These are phyloP conservation scores for Protonemura montana DNA, from an alignment of 2,888 invertebrate genomes.

Conservation along the genomic window DNA sequence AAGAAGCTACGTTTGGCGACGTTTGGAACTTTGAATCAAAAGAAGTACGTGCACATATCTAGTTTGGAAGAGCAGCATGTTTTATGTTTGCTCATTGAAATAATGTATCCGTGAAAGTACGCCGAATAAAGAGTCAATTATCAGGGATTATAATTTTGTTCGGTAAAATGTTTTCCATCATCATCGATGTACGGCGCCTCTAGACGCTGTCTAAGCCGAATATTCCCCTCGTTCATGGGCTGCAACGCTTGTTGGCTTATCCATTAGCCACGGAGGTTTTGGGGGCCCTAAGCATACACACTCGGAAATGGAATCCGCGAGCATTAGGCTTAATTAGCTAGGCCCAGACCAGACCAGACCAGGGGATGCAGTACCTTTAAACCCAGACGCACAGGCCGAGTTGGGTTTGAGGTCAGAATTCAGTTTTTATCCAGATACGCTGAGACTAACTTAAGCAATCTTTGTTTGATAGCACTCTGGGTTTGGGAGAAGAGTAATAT, in stretches of 20 bases:
- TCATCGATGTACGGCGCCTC: not conserved
- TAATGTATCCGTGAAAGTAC: too few relatives aligned
- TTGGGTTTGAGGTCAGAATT: constrained; percentile 17
- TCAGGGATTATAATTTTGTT: not conserved
- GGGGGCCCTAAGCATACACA: constrained; percentile 30
- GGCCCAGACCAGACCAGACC: not conserved
- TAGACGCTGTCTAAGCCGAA: not conserved
- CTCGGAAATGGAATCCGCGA: constrained; percentile 17
- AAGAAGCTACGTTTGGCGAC: too few relatives aligned
- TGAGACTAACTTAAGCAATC: not conserved
- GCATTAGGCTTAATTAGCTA: constrained; percentile 2
- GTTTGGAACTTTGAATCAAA: too few relatives aligned
- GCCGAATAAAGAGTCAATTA: not conserved
- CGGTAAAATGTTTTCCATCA: not conserved
- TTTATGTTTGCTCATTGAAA: too few relatives aligned
- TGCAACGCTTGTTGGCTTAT: constrained; percentile 19
- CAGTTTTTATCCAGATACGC: not conserved
- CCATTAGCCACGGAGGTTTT: constrained; percentile 14
- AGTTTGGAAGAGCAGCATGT: too few relatives aligned
- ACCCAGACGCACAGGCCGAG: not conserved
- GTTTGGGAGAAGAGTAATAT: not conserved
- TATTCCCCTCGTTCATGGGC: not conserved
- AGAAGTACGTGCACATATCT: too few relatives aligned
- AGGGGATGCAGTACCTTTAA: not conserved
- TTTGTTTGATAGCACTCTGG: not conserved